phyloP scores from a whole-genome alignment of 1,140 invertebrate genomes.

The Pseudomyrmex flavicornis region DNA sequence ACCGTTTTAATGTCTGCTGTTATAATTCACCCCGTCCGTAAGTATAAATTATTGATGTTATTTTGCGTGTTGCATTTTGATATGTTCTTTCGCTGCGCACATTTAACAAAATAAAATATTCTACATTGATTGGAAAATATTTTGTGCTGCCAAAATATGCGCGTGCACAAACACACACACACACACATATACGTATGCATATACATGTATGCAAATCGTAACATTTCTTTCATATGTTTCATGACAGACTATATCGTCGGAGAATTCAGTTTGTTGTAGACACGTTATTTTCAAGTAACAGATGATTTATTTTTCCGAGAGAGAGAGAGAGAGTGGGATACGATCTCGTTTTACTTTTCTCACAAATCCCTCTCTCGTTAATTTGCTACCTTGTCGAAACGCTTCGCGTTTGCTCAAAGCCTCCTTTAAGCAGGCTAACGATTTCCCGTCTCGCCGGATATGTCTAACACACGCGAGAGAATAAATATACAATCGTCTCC shows the following conservation, averaged over 20 bases:
- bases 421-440: neutral
- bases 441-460: neutral
- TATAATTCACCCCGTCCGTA: no score
- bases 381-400: neutral
- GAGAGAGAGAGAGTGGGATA: neutral
- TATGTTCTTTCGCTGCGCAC: neutral
- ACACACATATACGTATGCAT: no score
- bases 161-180: no score
- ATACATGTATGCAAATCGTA: no score
- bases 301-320: neutral
- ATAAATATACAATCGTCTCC: conserved; percentile 26
- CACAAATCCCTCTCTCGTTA: neutral
- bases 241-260: no score
- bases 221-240: no score
- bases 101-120: conserved; percentile 9
- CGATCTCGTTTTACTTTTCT: neutral
- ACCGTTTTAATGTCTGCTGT: no score
- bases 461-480: neutral
- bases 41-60: neutral
- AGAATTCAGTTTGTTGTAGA: neutral
- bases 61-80: neutral
- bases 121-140: neutral
- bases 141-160: neutral
- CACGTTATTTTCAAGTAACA: neutral
- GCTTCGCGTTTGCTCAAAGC: neutral